Evolutionary conservation across 2,797 vertebrate species (phyloP).

Genomic region (Selene dorsalis): DNA sequence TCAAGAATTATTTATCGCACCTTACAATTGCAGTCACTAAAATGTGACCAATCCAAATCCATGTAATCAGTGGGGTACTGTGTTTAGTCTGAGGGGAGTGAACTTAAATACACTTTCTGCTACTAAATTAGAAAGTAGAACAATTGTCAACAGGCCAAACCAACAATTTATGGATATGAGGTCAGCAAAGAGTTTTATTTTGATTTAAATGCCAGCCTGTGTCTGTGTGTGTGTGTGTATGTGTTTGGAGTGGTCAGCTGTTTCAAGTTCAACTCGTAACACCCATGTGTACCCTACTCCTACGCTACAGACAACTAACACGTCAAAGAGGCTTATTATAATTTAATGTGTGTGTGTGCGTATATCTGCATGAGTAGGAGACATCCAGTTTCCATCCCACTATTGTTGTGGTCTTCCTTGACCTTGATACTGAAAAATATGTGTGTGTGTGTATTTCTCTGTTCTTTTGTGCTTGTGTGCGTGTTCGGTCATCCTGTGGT

Average conservation of each 20-base stretch:
- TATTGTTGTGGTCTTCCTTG: constrained; percentile 64
- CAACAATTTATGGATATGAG: constrained; percentile 43
- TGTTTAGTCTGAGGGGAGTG: constrained; percentile 11
- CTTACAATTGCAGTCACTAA: neutral
- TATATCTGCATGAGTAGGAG: constrained; percentile 9
- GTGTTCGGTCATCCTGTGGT: constrained; percentile 64
- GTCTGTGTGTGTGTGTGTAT: constrained; percentile 33
- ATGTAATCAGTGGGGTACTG: constrained; percentile 1
- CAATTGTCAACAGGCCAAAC: constrained; percentile 46
- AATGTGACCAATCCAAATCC: neutral
- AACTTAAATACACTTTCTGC: constrained; percentile 12
- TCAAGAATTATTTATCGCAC: constrained; percentile 29
- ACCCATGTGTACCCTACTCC: constrained; percentile 68
- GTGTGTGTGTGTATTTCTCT: constrained; percentile 35
- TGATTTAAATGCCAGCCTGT: constrained; percentile 45
- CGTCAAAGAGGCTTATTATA: constrained; percentile 49
- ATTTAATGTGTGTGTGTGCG: constrained; percentile 6
- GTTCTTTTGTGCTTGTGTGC: constrained; percentile 49
- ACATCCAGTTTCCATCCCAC: constrained; percentile 38
- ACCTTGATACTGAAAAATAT: constrained; percentile 57
- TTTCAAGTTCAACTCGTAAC: constrained; percentile 75
- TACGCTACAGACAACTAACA: constrained; percentile 47
- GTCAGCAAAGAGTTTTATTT: constrained; percentile 46
- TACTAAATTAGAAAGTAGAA: constrained; percentile 34
- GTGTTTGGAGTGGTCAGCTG: constrained; percentile 50